Conservation (phyloP, 2,797 vertebrate species). For the Dryobates pubescens region DNA sequence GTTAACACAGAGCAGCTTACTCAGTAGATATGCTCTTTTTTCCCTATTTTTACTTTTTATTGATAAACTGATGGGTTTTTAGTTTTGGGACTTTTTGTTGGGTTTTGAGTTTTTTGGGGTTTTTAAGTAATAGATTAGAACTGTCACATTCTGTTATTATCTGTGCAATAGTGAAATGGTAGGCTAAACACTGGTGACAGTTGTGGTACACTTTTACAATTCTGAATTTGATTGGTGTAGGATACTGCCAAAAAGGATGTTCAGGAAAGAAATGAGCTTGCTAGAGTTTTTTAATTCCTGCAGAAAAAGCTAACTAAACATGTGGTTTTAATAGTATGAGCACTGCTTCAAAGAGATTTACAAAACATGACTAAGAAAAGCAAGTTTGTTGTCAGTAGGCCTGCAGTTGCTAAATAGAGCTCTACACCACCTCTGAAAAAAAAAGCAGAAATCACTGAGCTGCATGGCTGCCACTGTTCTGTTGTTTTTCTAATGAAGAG, state of each 20-base stretch:
- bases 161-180: neutral
- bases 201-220: neutral
- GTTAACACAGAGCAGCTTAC: neutral
- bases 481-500: neutral
- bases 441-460: neutral
- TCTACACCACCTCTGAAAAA: neutral
- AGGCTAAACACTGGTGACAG: neutral
- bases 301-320: neutral
- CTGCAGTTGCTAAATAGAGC: conserved; percentile 13
- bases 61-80: neutral
- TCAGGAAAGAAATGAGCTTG: neutral
- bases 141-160: neutral
- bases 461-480: neutral
- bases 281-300: neutral
- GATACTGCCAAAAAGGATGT: neutral
- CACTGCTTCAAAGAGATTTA: neutral
- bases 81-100: neutral
- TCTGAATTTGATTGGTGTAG: neutral
- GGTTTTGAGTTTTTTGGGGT: neutral
- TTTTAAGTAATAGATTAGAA: neutral
- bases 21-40: neutral
- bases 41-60: neutral
- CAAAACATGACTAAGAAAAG: conserved; percentile 43
- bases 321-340: neutral
- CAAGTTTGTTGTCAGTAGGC: conserved; percentile 7